phyloP scores from a whole-genome alignment of 2,888 invertebrate species.

The Heliconius hortense region DNA sequence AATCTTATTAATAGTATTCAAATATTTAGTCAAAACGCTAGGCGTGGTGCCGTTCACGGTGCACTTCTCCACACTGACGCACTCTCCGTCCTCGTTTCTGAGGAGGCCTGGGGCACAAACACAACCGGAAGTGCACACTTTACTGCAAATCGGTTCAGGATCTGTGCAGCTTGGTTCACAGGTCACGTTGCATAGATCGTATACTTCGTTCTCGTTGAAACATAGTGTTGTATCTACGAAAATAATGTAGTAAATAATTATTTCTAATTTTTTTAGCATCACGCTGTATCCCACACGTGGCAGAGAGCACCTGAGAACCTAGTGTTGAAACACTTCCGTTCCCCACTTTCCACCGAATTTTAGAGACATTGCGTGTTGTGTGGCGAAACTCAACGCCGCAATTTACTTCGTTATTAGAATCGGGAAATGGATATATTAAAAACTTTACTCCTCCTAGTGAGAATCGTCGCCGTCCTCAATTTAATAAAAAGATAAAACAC shows the following conservation, averaged over 20 bases:
- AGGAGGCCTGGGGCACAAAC: constrained; percentile 65
- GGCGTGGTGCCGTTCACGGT: constrained; percentile 57
- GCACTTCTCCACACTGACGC: constrained; percentile 67
- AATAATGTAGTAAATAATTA: background rate
- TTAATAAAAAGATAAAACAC: no score
- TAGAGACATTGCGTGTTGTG: no score
- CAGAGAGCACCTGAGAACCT: no score
- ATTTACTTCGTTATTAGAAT: no score
- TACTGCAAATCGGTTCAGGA: constrained; percentile 68
- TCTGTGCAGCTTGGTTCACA: constrained; percentile 69
- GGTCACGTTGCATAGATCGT: constrained; percentile 62
- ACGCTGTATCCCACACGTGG: no score
- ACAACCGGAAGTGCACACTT: constrained; percentile 65
- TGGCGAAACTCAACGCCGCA: no score
- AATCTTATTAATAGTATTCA: constrained; percentile 65
- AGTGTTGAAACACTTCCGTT: no score
- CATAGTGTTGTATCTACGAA: constrained; percentile 58
- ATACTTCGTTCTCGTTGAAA: constrained; percentile 65
- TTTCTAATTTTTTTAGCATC: background rate
- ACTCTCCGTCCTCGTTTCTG: constrained; percentile 58
- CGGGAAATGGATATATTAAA: no score
- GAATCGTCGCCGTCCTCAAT: no score
- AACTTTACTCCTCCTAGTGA: no score
- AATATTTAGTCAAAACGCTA: constrained; percentile 57
- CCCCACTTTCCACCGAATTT: no score